A percentile compares a stretch with the other conserved stretches of the same genome.
phyloP scores from a whole-genome alignment of 1,140 invertebrate genomes.

The Drosophila murphyi region DNA sequence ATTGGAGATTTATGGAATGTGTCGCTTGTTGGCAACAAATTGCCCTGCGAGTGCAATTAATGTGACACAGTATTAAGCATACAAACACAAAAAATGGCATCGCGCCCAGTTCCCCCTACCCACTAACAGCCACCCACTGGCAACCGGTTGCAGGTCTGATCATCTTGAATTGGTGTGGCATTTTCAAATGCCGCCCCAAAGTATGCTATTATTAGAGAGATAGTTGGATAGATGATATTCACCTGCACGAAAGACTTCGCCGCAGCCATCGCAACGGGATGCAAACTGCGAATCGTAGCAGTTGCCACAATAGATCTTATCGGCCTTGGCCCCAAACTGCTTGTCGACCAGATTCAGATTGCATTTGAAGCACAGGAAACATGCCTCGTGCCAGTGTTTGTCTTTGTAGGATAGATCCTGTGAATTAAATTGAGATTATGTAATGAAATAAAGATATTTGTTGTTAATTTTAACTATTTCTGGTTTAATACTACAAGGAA shows the following conservation, averaged over 20 bases:
- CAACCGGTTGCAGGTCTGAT: constrained; percentile 29
- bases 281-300: constrained; percentile 99
- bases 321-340: constrained; percentile 98
- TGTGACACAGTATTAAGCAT: constrained; percentile 44
- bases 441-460: no score
- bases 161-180: background rate
- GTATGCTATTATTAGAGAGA: constrained; percentile 46
- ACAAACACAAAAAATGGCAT: constrained; percentile 10
- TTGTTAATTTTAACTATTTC: no score
- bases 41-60: constrained; percentile 54
- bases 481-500: no score
- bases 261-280: constrained; percentile 98
- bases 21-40: constrained; percentile 51
- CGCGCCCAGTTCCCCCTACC: background rate
- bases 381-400: constrained; percentile 99
- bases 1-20: constrained; percentile 50
- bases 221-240: constrained; percentile 84
- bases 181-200: constrained; percentile 39
- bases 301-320: constrained; percentile 99
- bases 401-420: constrained; percentile 99
- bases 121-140: constrained; percentile 1
- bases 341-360: constrained; percentile 98
- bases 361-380: constrained; percentile 99
- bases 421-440: constrained; percentile 29
- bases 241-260: constrained; percentile 99